A percentile compares a stretch with the other conserved stretches of the same genome.
These are phyloP conservation scores for Lepidothrix coronata DNA, from an alignment of 2,113 vertebrate genomes.

Conservation along the genomic window DNA sequence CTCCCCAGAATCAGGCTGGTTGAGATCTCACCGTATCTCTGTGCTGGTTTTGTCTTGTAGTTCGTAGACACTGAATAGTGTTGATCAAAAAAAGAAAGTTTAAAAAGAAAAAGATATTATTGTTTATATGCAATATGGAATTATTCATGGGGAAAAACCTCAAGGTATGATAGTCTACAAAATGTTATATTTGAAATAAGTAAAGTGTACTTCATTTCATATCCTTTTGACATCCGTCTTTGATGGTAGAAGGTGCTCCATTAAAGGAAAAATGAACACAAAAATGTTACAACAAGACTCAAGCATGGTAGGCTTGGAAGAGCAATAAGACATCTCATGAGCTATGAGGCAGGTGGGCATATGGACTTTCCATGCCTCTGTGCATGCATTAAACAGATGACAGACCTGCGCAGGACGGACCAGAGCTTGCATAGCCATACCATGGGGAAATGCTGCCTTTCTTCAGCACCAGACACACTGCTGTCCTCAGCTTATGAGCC, in stretches of 20 bases:
- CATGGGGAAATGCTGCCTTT: not conserved
- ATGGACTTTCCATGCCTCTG: fast-evolving
- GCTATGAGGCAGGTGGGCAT: fast-evolving
- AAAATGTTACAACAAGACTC: not conserved
- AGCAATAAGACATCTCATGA: fast-evolving
- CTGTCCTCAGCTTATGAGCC: not conserved
- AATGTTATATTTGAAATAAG: not conserved
- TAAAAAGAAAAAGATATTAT: not conserved
- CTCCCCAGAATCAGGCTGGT: not conserved
- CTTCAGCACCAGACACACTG: not conserved
- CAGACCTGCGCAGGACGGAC: not conserved
- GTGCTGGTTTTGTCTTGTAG: not conserved
- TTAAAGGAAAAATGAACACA: not conserved
- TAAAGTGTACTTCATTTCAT: not conserved
- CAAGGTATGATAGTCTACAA: not conserved
- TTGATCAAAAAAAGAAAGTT: not conserved
- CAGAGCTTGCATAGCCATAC: not conserved
- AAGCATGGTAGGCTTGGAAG: not conserved
- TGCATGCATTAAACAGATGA: not conserved
- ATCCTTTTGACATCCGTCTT: not conserved
- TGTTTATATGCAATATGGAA: not conserved
- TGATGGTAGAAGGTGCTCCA: not conserved
- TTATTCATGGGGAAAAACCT: fast-evolving
- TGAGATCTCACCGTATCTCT: fast-evolving
- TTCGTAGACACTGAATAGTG: not conserved